A percentile compares a stretch with the other conserved stretches of the same genome.
phyloP scores from a whole-genome alignment of 2,888 invertebrate species.

The Bhutanitis thaidina region DNA sequence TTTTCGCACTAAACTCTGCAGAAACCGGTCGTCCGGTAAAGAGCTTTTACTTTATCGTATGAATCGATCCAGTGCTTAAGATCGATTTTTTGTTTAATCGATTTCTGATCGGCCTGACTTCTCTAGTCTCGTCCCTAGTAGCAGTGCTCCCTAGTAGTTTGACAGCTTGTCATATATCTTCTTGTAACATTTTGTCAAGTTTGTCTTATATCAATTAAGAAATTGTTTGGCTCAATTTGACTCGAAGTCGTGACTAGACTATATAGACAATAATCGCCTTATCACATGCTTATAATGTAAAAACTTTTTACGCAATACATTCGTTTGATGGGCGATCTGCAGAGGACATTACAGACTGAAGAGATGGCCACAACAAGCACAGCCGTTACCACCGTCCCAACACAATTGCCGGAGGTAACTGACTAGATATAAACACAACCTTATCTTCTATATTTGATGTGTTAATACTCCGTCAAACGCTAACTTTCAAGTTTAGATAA shows the following conservation, averaged over 20 bases:
- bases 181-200: too few relatives aligned
- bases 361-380: slow-evolving; percentile 73
- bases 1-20: too few relatives aligned
- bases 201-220: too few relatives aligned
- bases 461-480: slow-evolving; percentile 32
- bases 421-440: slow-evolving; percentile 28
- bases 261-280: slow-evolving; percentile 21
- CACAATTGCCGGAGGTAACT: slow-evolving; percentile 63
- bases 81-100: too few relatives aligned
- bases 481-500: slow-evolving; percentile 15
- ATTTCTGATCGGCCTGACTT: too few relatives aligned
- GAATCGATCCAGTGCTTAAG: too few relatives aligned
- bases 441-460: slow-evolving; percentile 56
- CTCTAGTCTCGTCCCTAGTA: too few relatives aligned
- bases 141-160: too few relatives aligned
- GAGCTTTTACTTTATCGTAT: too few relatives aligned
- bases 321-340: slow-evolving; percentile 63
- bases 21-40: too few relatives aligned
- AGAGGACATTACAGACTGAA: slow-evolving; percentile 39
- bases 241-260: slow-evolving; percentile 10
- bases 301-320: slow-evolving; percentile 26
- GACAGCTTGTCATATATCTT: too few relatives aligned
- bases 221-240: too few relatives aligned
- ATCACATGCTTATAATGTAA: slow-evolving; percentile 32
- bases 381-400: slow-evolving; percentile 59